Evolutionary conservation across 2,113 vertebrate species (phyloP).

Genomic region (Aphyosemion australe): DNA sequence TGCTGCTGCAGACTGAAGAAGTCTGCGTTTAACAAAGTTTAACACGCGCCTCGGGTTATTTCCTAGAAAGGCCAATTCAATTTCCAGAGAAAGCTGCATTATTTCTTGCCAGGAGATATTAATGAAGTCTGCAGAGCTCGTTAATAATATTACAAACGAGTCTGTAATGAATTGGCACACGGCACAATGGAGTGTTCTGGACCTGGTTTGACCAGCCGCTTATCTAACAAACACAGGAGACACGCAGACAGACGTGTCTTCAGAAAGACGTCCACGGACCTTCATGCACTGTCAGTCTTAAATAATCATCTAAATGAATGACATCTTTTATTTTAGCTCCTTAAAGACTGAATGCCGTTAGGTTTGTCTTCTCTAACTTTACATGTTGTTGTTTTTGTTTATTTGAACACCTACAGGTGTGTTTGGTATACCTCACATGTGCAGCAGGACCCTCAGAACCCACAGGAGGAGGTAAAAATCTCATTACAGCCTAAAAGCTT

Average conservation of each 20-base stretch:
- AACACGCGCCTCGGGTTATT: conserved; percentile 39
- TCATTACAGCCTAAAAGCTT: too few relatives aligned
- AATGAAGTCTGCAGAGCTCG: conserved; percentile 61
- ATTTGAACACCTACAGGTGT: too few relatives aligned
- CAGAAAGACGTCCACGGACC: conserved; percentile 36
- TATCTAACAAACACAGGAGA: conserved; percentile 70
- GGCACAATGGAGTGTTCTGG: conserved; percentile 59
- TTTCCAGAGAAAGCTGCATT: conserved; percentile 48
- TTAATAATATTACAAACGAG: conserved; percentile 70
- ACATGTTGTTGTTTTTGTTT: too few relatives aligned
- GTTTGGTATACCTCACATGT: too few relatives aligned
- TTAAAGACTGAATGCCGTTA: too few relatives aligned
- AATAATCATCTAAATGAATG: too few relatives aligned
- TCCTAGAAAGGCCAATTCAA: conserved; percentile 34
- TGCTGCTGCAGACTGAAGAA: too few relatives aligned
- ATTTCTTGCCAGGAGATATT: conserved; percentile 48
- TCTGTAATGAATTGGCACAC: conserved; percentile 60
- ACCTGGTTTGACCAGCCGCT: conserved; percentile 61
- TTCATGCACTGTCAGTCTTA: too few relatives aligned
- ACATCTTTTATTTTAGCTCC: too few relatives aligned
- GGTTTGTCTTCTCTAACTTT: too few relatives aligned
- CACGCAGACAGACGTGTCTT: conserved; percentile 12
- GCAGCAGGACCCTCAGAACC: too few relatives aligned
- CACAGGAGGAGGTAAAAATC: too few relatives aligned
- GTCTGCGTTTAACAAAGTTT: conserved; percentile 15